A percentile compares a stretch with the other conserved stretches of the same genome.
Conservation (phyloP, 1,140 invertebrate genomes). For the Pachypsylla venusta region DNA sequence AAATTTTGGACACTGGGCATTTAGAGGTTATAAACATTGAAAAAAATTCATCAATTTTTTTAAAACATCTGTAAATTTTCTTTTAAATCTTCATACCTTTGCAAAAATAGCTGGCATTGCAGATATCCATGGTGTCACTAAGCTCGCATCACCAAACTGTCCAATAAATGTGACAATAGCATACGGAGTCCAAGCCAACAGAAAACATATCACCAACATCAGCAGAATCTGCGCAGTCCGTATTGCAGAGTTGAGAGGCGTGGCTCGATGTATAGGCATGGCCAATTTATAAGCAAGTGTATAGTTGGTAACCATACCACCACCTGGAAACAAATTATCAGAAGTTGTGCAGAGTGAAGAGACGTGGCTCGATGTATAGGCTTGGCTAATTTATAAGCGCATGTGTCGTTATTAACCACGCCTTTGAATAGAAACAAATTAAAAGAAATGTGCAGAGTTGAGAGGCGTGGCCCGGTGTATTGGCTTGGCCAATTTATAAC, state of each 20-base stretch:
- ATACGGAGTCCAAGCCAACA: constrained; percentile 38
- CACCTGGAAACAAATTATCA: background rate
- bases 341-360: no score
- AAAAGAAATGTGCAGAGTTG: no score
- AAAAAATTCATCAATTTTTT: no score
- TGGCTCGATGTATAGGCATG: constrained; percentile 9
- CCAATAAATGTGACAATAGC: constrained; percentile 37
- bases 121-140: constrained; percentile 29
- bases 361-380: no score
- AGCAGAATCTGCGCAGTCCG: constrained; percentile 35
- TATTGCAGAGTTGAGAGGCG: constrained; percentile 22
- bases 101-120: constrained; percentile 34
- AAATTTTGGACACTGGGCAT: no score
- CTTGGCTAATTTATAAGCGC: no score
- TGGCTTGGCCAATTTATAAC: constrained; percentile 13
- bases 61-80: no score
- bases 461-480: constrained; percentile 12
- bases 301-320: background rate
- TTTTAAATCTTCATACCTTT: no score
- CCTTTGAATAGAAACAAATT: no score
- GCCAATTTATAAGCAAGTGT: constrained; percentile 12
- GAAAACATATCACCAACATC: constrained; percentile 33
- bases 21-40: no score
- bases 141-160: constrained; percentile 31
- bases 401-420: no score